Evolutionary conservation across 1,140 invertebrate genomes (phyloP).

Genomic region (Steinernema feltiae): DNA sequence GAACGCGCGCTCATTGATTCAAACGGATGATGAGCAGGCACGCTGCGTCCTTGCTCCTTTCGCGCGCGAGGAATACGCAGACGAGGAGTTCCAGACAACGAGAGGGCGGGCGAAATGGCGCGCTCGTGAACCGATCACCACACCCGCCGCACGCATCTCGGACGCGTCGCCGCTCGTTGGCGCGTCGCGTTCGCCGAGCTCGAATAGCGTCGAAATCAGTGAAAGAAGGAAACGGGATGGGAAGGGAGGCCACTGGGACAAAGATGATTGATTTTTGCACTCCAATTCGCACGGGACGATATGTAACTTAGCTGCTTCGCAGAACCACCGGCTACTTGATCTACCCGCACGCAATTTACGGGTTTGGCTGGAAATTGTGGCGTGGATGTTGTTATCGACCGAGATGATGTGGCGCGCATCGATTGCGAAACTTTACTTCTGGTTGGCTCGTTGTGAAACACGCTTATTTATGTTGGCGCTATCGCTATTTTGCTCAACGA

Average conservation of each 20-base stretch:
- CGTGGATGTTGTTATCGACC: neutral
- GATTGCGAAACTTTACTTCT: conserved; percentile 14
- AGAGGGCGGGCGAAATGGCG: conserved; percentile 12
- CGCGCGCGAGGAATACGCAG: neutral
- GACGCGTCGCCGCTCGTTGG: neutral
- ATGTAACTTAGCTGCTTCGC: neutral
- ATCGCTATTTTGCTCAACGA: conserved; percentile 1
- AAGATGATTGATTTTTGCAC: conserved; percentile 12
- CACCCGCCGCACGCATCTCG: neutral
- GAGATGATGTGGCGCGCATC: neutral
- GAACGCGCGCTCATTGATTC: neutral
- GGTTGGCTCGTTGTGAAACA: neutral
- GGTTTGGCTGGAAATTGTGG: too few species aligned
- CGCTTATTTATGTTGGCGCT: neutral
- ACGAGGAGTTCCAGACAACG: neutral
- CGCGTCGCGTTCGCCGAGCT: neutral
- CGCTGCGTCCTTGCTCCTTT: neutral
- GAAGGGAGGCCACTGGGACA: neutral
- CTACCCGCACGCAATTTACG: too few species aligned
- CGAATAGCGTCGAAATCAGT: conserved; percentile 2
- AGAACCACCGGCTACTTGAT: too few species aligned
- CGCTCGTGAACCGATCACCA: neutral
- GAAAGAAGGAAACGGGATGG: conserved; percentile 5
- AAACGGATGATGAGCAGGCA: conserved; percentile 3
- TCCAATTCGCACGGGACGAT: neutral